Conservation (phyloP, 1,140 invertebrate species). For the Brachionus paranguensis region DNA sequence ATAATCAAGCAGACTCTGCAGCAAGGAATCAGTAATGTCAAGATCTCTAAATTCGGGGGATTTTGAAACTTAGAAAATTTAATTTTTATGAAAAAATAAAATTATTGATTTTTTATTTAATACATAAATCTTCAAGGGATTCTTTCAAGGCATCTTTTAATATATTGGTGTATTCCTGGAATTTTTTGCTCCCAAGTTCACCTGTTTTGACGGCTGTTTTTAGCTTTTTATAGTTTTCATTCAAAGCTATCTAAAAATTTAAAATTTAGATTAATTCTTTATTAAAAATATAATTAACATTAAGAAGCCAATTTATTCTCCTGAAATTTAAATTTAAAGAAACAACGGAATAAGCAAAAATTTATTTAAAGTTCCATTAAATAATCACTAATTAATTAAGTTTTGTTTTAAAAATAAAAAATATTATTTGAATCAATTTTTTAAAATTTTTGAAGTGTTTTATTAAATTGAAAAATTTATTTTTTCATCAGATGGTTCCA, state of each 20-base stretch:
- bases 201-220: neutral
- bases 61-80: neutral
- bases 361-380: too few species aligned
- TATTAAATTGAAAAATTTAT: too few species aligned
- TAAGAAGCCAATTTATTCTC: neutral
- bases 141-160: neutral
- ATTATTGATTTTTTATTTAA: neutral
- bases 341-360: too few species aligned
- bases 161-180: neutral
- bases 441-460: too few species aligned
- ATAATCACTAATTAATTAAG: too few species aligned
- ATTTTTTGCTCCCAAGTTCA: neutral
- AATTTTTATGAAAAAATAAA: neutral
- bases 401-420: too few species aligned
- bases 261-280: neutral
- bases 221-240: conserved; percentile 30
- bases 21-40: neutral
- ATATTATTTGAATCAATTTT: too few species aligned
- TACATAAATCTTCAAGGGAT: conserved; percentile 34
- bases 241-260: conserved; percentile 13
- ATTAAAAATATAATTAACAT: neutral
- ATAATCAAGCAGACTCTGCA: neutral
- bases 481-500: too few species aligned
- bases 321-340: too few species aligned
- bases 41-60: conserved; percentile 17